Conservation (phyloP, 2,113 vertebrate genomes). For the Cyprinodon tularosa region DNA sequence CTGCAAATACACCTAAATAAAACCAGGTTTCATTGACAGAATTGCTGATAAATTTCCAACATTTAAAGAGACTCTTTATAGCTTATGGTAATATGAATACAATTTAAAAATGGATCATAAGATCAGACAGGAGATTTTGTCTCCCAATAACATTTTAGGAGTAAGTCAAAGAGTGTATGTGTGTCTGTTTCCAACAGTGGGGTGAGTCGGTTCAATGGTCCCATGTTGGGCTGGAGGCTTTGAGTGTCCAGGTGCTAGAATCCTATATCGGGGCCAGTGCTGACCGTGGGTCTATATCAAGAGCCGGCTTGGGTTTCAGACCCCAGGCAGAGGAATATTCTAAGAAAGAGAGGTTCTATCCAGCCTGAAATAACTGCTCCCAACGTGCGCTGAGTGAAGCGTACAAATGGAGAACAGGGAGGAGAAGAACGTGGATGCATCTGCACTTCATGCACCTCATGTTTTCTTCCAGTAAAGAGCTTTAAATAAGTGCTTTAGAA, state of each 20-base stretch:
- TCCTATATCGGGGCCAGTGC: conserved; percentile 74
- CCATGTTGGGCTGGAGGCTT: conserved; percentile 61
- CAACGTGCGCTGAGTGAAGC: conserved; percentile 59
- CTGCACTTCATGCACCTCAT: conserved; percentile 50
- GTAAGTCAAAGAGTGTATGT: conserved; percentile 43
- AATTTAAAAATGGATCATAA: neutral
- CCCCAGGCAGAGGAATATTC: conserved; percentile 71
- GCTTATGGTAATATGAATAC: neutral
- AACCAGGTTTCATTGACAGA: conserved; percentile 20
- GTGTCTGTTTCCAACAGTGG: conserved; percentile 46
- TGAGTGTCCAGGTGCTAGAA: conserved; percentile 76
- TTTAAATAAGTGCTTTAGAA: conserved; percentile 64
- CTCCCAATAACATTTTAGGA: conserved; percentile 35
- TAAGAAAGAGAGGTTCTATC: conserved; percentile 73
- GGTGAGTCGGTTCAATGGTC: conserved; percentile 75
- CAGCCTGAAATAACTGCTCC: conserved; percentile 75
- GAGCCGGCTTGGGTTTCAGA: conserved; percentile 70
- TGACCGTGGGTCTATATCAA: conserved; percentile 78
- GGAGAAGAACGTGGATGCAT: conserved; percentile 26
- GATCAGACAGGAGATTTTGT: neutral
- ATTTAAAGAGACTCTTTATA: conserved; percentile 17
- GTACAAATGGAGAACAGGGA: conserved; percentile 65
- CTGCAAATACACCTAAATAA: conserved; percentile 22
- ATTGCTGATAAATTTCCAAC: conserved; percentile 20
- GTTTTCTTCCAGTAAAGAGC: conserved; percentile 52